phyloP scores from a whole-genome alignment of 2,797 vertebrate genomes.

The Gymnoscopelus braueri region DNA sequence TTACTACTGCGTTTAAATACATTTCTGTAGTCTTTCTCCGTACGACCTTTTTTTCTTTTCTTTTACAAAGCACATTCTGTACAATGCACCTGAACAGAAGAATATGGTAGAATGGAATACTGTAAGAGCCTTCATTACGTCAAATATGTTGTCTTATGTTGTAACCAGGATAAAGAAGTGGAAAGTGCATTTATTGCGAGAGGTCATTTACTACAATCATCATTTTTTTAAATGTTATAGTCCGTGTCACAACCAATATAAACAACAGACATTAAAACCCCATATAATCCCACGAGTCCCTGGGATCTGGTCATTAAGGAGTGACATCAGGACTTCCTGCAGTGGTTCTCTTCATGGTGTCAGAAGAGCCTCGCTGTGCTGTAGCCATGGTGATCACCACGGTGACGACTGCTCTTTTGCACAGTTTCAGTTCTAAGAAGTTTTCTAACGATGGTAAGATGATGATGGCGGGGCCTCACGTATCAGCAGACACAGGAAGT shows the following conservation, averaged over 20 bases:
- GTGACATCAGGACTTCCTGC: slow-evolving; percentile 23
- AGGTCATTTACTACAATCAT: slow-evolving; percentile 68
- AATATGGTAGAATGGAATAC: slow-evolving; percentile 40
- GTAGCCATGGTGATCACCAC: slow-evolving; percentile 12
- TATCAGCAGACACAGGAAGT: slow-evolving; percentile 5
- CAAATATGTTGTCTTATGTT: slow-evolving; percentile 37
- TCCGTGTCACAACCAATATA: slow-evolving; percentile 37
- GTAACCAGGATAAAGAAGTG: slow-evolving; percentile 56
- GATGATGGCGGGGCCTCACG: slow-evolving; percentile 21
- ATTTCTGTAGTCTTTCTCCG: slow-evolving; percentile 23
- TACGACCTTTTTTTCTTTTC: not conserved
- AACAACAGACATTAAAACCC: slow-evolving; percentile 51
- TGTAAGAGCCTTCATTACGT: slow-evolving; percentile 65
- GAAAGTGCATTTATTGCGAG: slow-evolving; percentile 79
- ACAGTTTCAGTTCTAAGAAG: slow-evolving; percentile 16
- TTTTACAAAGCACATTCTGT: slow-evolving; percentile 25
- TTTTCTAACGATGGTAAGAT: slow-evolving; percentile 9
- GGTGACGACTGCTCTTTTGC: slow-evolving; percentile 21
- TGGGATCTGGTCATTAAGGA: not conserved
- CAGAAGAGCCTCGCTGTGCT: slow-evolving; percentile 15
- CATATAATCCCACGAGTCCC: slow-evolving; percentile 31
- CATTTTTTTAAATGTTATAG: slow-evolving; percentile 30
- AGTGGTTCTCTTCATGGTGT: slow-evolving; percentile 19
- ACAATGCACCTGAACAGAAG: slow-evolving; percentile 34
- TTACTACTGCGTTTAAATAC: slow-evolving; percentile 48